A percentile compares a stretch with the other conserved stretches of the same genome.
Conservation (phyloP, 2,113 vertebrate genomes). For the Oryzias melastigma region DNA sequence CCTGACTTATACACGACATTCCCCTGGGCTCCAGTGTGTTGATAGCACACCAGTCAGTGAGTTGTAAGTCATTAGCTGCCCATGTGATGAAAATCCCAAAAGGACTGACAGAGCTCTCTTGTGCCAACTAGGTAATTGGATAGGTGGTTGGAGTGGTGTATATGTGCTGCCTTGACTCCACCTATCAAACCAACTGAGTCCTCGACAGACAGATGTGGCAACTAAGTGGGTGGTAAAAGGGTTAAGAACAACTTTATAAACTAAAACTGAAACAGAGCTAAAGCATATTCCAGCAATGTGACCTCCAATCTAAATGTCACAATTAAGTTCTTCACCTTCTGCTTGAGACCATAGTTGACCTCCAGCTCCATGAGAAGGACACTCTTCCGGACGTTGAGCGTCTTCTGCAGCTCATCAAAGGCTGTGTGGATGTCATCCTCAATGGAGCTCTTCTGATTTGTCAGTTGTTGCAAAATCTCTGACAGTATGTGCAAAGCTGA, state of each 20-base stretch:
- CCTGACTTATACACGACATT: slow-evolving; percentile 22
- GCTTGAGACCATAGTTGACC: slow-evolving; percentile 97
- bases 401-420: slow-evolving; percentile 96
- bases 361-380: slow-evolving; percentile 98
- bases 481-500: slow-evolving; percentile 91
- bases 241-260: too few relatives aligned
- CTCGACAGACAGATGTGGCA: slow-evolving; percentile 15
- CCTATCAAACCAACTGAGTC: slow-evolving; percentile 22
- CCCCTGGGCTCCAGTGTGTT: slow-evolving; percentile 16
- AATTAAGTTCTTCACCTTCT: slow-evolving; percentile 83
- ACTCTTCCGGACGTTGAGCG: slow-evolving; percentile 92
- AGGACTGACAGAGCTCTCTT: slow-evolving; percentile 16
- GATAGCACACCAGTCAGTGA: slow-evolving; percentile 19
- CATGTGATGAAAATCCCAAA: slow-evolving; percentile 48
- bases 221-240: too few relatives aligned
- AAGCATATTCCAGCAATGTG: too few relatives aligned
- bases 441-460: slow-evolving; percentile 90
- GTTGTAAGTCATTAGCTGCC: slow-evolving; percentile 52
- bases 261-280: too few relatives aligned
- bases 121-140: slow-evolving; percentile 35
- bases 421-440: slow-evolving; percentile 92
- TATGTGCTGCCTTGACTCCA: background rate
- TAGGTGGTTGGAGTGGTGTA: slow-evolving; percentile 15
- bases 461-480: slow-evolving; percentile 94
- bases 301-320: background rate